Evolutionary conservation across 2,888 invertebrate genomes (phyloP).

Genomic region (Ichneumoninae sp.): DNA sequence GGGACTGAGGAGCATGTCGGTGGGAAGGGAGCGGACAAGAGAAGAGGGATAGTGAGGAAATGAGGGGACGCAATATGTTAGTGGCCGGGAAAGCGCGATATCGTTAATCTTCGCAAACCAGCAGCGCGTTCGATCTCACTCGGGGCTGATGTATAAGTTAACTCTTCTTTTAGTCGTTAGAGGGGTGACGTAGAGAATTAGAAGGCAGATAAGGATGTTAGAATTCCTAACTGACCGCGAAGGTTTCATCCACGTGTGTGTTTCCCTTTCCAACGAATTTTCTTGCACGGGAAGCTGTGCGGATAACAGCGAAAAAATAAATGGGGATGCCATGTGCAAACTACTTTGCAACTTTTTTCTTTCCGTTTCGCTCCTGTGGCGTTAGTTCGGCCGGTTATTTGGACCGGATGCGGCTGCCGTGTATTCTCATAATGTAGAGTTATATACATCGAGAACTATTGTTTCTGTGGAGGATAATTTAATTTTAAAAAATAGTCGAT

Average conservation of each 20-base stretch:
- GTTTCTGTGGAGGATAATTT: too few species aligned
- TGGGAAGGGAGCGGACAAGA: constrained; percentile 13
- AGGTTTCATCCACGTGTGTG: background rate
- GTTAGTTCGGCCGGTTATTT: too few species aligned
- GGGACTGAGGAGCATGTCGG: constrained; percentile 13
- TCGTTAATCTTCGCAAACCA: constrained; percentile 40
- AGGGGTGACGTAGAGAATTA: background rate
- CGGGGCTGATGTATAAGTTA: constrained; percentile 4
- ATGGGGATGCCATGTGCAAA: background rate
- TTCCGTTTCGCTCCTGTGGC: background rate
- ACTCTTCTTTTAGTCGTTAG: constrained; percentile 30
- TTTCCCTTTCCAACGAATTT: background rate
- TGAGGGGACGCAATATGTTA: constrained; percentile 3
- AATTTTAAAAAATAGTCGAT: background rate
- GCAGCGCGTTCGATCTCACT: constrained; percentile 11
- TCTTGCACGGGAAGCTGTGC: background rate
- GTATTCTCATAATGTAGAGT: too few species aligned
- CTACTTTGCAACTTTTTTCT: background rate
- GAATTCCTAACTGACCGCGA: background rate
- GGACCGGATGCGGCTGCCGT: too few species aligned
- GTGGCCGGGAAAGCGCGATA: constrained; percentile 17
- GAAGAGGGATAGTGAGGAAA: constrained; percentile 14
- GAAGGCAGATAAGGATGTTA: constrained; percentile 3
- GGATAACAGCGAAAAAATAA: background rate
- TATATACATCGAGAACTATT: too few species aligned